A percentile compares a stretch with the other conserved stretches of the same genome.
These are phyloP conservation scores for Tribolium castaneum DNA, from an alignment of 1,140 invertebrate species.

Conservation along the genomic window DNA sequence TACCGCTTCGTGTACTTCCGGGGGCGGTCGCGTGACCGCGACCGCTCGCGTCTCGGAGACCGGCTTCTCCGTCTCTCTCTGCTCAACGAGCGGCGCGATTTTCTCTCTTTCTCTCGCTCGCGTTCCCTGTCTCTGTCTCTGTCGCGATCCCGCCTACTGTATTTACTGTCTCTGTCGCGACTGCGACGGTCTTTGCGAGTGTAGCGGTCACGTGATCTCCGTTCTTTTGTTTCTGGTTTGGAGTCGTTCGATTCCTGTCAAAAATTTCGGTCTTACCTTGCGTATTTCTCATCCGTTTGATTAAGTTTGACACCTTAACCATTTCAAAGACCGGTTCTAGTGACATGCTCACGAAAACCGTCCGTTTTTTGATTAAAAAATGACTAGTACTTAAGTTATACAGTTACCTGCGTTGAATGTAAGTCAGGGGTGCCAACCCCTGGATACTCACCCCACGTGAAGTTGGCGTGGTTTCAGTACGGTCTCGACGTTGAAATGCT, in stretches of 20 bases:
- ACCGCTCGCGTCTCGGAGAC: constrained; percentile 49
- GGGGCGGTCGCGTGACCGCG: constrained; percentile 45
- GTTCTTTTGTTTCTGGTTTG: constrained; percentile 3
- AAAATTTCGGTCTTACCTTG: constrained; percentile 51
- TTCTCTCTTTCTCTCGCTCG: constrained; percentile 40
- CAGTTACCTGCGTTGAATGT: constrained; percentile 26
- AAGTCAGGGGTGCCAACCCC: constrained; percentile 43
- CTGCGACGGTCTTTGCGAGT: constrained; percentile 33
- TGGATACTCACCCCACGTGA: constrained; percentile 55
- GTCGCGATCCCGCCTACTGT: constrained; percentile 52
- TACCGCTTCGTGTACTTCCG: constrained; percentile 40
- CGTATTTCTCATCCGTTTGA: neutral
- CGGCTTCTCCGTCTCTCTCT: constrained; percentile 50
- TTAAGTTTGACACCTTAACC: neutral
- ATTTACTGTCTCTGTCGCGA: constrained; percentile 47
- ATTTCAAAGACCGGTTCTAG: neutral
- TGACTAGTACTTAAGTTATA: constrained; percentile 41
- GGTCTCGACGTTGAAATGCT: constrained; percentile 44
- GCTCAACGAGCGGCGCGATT: constrained; percentile 47
- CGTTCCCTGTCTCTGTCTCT: constrained; percentile 13
- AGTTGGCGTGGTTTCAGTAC: constrained; percentile 42
- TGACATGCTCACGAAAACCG: neutral
- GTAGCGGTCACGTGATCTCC: constrained; percentile 36
- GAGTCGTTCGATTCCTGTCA: constrained; percentile 53
- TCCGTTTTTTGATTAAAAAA: neutral